Evolutionary conservation across 2,797 vertebrate genomes (phyloP).

Genomic region (Masticophis lateralis): DNA sequence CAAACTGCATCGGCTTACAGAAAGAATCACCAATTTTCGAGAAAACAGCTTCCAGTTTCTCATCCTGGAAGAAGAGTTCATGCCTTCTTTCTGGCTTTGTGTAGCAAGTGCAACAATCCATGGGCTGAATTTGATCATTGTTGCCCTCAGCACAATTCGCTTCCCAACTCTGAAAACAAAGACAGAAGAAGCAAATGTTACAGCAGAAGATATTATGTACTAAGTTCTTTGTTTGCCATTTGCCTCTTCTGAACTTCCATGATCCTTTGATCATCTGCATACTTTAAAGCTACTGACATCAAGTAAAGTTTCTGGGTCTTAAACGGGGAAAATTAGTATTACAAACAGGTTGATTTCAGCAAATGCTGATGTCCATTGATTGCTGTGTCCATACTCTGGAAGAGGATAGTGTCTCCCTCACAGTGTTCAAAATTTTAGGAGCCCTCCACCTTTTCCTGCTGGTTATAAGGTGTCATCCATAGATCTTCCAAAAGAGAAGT

Average conservation of each 20-base stretch:
- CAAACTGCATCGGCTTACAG: constrained; percentile 81
- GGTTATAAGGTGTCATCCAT: not conserved
- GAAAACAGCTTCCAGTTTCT: constrained; percentile 86
- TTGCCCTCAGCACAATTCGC: constrained; percentile 84
- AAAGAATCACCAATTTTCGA: constrained; percentile 86
- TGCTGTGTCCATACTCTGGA: not conserved
- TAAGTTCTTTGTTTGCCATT: constrained; percentile 48
- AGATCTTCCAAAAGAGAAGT: not conserved
- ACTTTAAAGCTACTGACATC: not conserved
- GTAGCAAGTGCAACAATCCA: constrained; percentile 84
- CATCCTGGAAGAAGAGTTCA: constrained; percentile 82
- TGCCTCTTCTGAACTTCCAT: not conserved
- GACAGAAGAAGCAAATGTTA: constrained; percentile 86
- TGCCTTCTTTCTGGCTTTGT: constrained; percentile 91
- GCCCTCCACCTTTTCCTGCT: not conserved
- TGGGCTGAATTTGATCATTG: constrained; percentile 81
- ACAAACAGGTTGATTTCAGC: not conserved
- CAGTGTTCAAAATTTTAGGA: not conserved
- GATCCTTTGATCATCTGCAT: not conserved
- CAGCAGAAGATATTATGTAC: constrained; percentile 90
- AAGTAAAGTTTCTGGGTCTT: not conserved
- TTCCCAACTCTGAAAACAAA: constrained; percentile 88
- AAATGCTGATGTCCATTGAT: not conserved
- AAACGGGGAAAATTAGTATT: not conserved
- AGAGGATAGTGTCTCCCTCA: not conserved